Conservation (phyloP, 2,113 vertebrate genomes). For the Carassius gibelio region DNA sequence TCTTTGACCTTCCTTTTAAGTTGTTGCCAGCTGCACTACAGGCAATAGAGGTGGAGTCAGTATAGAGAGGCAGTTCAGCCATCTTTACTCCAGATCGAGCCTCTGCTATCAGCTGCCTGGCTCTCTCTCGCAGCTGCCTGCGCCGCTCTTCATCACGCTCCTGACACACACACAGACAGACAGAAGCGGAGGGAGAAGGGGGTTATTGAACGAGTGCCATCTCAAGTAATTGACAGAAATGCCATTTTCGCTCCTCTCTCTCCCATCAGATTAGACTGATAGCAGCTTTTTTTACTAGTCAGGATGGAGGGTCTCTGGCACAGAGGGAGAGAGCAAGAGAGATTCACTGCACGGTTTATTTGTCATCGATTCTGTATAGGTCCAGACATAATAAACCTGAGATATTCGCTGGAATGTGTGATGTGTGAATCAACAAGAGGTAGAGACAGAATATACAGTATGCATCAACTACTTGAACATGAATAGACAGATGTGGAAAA, state of each 20-base stretch:
- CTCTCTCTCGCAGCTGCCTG: conserved; percentile 95
- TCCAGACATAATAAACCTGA: conserved; percentile 29
- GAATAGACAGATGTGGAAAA: neutral
- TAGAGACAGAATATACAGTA: neutral
- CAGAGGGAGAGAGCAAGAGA: conserved; percentile 55
- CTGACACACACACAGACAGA: conserved; percentile 69
- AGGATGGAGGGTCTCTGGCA: conserved; percentile 76
- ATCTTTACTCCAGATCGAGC: conserved; percentile 99
- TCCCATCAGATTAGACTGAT: conserved; percentile 87
- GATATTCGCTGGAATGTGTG: neutral
- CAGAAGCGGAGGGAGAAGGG: conserved; percentile 53
- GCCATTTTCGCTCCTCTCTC: conserved; percentile 87
- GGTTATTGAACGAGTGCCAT: conserved; percentile 94
- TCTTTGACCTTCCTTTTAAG: conserved; percentile 87
- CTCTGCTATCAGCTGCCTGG: conserved; percentile 98
- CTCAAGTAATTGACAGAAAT: conserved; percentile 97
- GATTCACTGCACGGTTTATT: conserved; percentile 36
- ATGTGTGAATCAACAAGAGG: neutral
- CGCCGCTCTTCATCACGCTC: conserved; percentile 96
- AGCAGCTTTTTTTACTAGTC: conserved; percentile 58
- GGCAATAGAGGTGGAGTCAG: conserved; percentile 67
- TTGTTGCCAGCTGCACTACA: conserved; percentile 80
- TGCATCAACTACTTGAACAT: neutral
- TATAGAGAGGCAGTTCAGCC: conserved; percentile 93
- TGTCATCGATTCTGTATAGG: conserved; percentile 40